Conservation (phyloP, 2,888 invertebrate genomes). For the Trissonchulus sp. region DNA sequence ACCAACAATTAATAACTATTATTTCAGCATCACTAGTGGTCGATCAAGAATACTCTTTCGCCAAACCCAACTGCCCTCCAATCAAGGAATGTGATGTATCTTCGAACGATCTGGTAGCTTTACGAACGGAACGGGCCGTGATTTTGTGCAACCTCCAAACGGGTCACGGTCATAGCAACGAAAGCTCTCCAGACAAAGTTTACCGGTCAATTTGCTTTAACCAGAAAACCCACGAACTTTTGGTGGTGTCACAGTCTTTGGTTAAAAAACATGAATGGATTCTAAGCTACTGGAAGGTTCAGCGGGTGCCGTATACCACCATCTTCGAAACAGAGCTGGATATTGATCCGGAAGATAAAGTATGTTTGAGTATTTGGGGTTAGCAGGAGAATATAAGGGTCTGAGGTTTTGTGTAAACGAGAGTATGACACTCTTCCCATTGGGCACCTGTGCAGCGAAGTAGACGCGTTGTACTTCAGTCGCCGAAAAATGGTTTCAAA, state of each 20-base stretch:
- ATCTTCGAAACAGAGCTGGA: conserved; percentile 26
- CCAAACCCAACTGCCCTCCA: too few species aligned
- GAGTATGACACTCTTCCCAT: too few species aligned
- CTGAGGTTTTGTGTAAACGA: too few species aligned
- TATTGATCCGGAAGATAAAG: conserved; percentile 31
- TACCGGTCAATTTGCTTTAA: neutral
- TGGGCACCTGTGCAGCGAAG: too few species aligned
- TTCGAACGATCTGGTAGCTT: neutral
- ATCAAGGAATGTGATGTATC: conserved; percentile 6
- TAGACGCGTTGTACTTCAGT: too few species aligned
- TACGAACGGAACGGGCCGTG: conserved; percentile 13
- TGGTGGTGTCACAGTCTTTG: conserved; percentile 27
- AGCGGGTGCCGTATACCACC: neutral
- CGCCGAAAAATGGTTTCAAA: too few species aligned
- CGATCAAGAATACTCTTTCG: too few species aligned
- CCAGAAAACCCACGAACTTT: conserved; percentile 2
- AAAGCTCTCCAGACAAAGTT: neutral
- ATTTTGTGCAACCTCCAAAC: neutral
- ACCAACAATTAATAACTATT: too few species aligned
- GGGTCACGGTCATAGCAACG: neutral
- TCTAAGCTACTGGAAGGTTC: neutral
- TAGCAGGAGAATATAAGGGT: too few species aligned
- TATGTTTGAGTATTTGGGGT: too few species aligned
- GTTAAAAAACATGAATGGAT: conserved; percentile 31
- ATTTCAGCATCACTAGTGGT: too few species aligned